phyloP scores from a whole-genome alignment of 2,888 invertebrate genomes.

The Atethmia centrago region DNA sequence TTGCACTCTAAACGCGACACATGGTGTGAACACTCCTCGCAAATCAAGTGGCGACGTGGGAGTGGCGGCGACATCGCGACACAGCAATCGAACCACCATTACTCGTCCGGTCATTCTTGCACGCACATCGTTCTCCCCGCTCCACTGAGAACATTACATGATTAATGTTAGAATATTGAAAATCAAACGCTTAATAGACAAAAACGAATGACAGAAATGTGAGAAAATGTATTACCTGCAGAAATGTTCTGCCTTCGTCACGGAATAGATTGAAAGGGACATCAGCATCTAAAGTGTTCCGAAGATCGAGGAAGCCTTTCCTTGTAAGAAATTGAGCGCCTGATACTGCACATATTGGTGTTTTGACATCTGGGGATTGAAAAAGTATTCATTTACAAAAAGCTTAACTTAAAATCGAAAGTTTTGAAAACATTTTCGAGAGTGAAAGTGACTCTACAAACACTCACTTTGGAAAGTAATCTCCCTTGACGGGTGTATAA shows the following conservation, averaged over 20 bases:
- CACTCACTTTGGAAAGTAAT: conserved; percentile 94
- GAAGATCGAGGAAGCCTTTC: conserved; percentile 94
- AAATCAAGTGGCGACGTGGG: conserved; percentile 87
- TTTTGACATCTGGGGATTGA: conserved; percentile 92
- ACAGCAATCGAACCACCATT: conserved; percentile 94
- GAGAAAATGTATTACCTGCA: conserved; percentile 90
- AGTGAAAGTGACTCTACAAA: background rate
- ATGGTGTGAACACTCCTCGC: conserved; percentile 94
- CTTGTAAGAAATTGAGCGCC: conserved; percentile 95
- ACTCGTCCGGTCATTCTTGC: conserved; percentile 95
- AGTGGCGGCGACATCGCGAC: conserved; percentile 92
- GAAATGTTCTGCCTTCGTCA: conserved; percentile 95
- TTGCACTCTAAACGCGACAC: conserved; percentile 96
- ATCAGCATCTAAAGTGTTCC: conserved; percentile 94
- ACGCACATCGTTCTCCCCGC: conserved; percentile 94
- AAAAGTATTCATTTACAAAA: background rate
- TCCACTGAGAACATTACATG: conserved; percentile 92
- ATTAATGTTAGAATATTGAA: conserved; percentile 34
- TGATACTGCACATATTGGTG: conserved; percentile 96
- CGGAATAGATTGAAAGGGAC: conserved; percentile 95
- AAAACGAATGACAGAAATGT: background rate
- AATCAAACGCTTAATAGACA: conserved; percentile 6
- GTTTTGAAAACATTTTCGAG: background rate
- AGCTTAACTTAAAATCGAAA: background rate
- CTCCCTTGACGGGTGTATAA: conserved; percentile 96